Base-by-base conservation (phyloP, 2,888 invertebrate species). In the Ormyrus nitidulus region DNA sequence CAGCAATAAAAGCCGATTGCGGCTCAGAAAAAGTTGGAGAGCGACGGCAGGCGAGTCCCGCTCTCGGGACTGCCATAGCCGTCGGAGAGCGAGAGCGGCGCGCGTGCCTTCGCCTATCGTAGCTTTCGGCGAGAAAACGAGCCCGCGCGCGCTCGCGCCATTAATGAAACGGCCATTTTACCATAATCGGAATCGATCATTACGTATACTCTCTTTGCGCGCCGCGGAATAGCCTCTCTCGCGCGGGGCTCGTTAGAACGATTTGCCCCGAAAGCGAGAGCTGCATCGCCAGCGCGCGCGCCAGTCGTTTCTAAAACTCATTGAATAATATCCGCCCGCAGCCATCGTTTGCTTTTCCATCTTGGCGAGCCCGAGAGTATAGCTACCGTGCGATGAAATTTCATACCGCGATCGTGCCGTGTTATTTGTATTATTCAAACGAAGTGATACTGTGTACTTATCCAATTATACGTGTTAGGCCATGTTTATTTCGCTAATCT, bases 161-260 rank as follows among this genome's bases (percentile, higher is more conserved):
- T 62, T 74, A 72, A 72, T 46, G 69, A 69, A 72, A 72, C 69
- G 56, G 59, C 58, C 66, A 56, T 73, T 77, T 77, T 51, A 8
- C 81, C 81, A 74, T 81, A 77, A 81, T 61, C 77, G 74, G 58
- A 61, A 56, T 77, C 73, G 74, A 81, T 73, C 81, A 69, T 77
- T 73, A 80, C 62, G 34, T 19, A 1, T 34, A 51, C 69, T 69
- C 72, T 76, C 53, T 68, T 77, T 70, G 66, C 53, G 51, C 61
- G 34, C 13, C 56, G 44, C 62, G 11, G 49, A 4, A 19, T 46
- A 9, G 4, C 46, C 46, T 69, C 46, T 66, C 19, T 19, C 2
- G 19, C 34, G 64, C 9, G 53, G 4, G 0, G 6, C 56, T 72
- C 76, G 75, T 79, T 79, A 79, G 11, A 79, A 34, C 44, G 68